Percentiles rank a stretch among this genome's conserved stretches.
Evolutionary conservation across 2,888 invertebrate species (phyloP).

Genomic region (Laspeyria flexula): DNA sequence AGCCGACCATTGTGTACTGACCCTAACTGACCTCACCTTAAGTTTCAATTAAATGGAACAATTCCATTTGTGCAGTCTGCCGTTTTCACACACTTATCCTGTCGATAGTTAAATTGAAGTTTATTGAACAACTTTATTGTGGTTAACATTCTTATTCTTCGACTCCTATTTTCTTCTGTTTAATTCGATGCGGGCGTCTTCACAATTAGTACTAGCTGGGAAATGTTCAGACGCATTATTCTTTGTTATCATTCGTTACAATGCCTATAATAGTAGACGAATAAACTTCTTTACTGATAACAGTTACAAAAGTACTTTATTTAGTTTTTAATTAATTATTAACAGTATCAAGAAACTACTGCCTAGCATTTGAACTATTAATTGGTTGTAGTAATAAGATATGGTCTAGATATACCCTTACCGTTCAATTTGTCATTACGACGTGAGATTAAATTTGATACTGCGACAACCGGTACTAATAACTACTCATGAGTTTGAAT

Average conservation of each 20-base stretch:
- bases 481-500: too few relatives aligned
- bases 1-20: constrained; percentile 39
- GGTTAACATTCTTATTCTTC: background rate
- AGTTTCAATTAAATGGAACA: constrained; percentile 44
- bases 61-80: constrained; percentile 28
- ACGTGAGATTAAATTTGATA: too few relatives aligned
- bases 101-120: constrained; percentile 23
- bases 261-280: background rate
- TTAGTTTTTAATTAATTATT: too few relatives aligned
- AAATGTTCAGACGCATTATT: constrained; percentile 5
- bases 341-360: too few relatives aligned
- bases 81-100: constrained; percentile 26
- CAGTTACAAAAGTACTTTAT: too few relatives aligned
- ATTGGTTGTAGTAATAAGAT: too few relatives aligned
- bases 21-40: constrained; percentile 51
- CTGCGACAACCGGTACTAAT: too few relatives aligned
- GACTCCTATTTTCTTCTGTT: background rate
- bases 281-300: too few relatives aligned
- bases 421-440: too few relatives aligned
- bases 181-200: constrained; percentile 7
- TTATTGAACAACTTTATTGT: constrained; percentile 19
- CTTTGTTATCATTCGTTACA: background rate
- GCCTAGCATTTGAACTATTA: too few relatives aligned
- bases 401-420: too few relatives aligned
- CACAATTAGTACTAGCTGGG: constrained; percentile 1